Evolutionary conservation across 2,797 vertebrate species (phyloP).

Genomic region (Myotis daubentonii): DNA sequence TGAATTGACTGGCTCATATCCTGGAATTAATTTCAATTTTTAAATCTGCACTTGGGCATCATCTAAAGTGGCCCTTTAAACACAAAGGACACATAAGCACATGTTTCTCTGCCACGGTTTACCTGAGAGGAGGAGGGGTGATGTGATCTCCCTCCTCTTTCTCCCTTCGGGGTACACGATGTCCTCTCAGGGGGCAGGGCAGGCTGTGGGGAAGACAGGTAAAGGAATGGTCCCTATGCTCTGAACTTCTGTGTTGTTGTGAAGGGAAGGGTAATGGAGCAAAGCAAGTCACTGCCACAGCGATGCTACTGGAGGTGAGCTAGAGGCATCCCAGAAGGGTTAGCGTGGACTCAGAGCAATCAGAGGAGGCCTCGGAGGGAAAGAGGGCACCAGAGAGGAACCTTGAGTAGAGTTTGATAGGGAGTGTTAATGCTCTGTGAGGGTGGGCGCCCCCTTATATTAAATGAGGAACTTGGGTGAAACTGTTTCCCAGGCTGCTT

Average conservation of each 20-base stretch:
- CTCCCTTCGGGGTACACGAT: not conserved
- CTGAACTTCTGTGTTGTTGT: not conserved
- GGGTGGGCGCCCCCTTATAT: not conserved
- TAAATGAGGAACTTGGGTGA: not conserved
- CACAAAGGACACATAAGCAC: not conserved
- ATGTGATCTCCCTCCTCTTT: not conserved
- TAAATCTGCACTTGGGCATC: not conserved
- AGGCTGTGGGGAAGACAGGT: not conserved
- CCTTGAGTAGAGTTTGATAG: not conserved
- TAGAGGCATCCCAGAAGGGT: not conserved
- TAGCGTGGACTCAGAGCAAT: not conserved
- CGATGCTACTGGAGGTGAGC: not conserved
- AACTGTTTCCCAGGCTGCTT: not conserved
- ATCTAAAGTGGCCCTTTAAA: not conserved
- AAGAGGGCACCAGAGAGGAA: not conserved
- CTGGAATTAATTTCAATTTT: slow-evolving; percentile 46
- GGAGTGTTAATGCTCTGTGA: not conserved
- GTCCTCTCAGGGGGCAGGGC: not conserved
- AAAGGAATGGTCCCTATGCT: not conserved
- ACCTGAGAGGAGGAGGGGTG: not conserved
- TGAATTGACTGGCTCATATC: not conserved
- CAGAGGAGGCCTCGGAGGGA: not conserved
- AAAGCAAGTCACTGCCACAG: not conserved
- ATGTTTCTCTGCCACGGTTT: not conserved
- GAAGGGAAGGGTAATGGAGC: not conserved